phyloP scores from a whole-genome alignment of 2,797 vertebrate genomes.

The Cetoscarus ocellatus region DNA sequence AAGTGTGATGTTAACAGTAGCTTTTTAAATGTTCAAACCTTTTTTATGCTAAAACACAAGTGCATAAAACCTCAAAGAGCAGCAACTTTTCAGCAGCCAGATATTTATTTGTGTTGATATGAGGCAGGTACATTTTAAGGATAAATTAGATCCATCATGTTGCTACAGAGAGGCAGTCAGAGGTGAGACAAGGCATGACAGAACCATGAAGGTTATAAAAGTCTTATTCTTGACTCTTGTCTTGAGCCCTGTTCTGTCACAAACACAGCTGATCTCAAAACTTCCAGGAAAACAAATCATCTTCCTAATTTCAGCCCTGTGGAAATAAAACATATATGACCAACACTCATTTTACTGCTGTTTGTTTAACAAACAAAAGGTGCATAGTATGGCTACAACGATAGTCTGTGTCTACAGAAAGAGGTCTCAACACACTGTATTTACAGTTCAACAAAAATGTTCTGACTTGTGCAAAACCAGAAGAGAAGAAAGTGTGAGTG shows the following conservation, averaged over 20 bases:
- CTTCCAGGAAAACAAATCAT: too few relatives aligned
- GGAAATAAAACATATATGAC: background rate
- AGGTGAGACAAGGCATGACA: background rate
- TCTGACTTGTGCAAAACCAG: slow-evolving; percentile 26
- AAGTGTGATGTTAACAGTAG: too few relatives aligned
- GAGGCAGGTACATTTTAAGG: background rate
- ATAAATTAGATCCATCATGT: background rate
- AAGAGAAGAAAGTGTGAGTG: background rate
- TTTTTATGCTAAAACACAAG: too few relatives aligned
- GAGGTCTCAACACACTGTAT: background rate
- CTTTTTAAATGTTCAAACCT: too few relatives aligned
- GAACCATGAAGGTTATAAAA: too few relatives aligned
- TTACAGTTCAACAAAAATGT: background rate
- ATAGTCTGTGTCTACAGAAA: background rate
- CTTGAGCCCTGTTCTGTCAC: too few relatives aligned
- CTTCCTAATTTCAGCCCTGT: background rate
- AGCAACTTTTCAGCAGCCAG: background rate
- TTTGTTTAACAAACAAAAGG: slow-evolving; percentile 11
- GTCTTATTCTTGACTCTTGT: too few relatives aligned
- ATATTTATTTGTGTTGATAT: background rate
- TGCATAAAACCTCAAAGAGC: too few relatives aligned
- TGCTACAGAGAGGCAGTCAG: background rate
- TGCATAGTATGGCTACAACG: slow-evolving; percentile 7
- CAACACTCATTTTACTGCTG: background rate
- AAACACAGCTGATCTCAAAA: too few relatives aligned